Percentiles rank a stretch among this genome's conserved stretches.
Conservation (phyloP, 2,888 invertebrate species). For the Pristionchus mayeri region DNA sequence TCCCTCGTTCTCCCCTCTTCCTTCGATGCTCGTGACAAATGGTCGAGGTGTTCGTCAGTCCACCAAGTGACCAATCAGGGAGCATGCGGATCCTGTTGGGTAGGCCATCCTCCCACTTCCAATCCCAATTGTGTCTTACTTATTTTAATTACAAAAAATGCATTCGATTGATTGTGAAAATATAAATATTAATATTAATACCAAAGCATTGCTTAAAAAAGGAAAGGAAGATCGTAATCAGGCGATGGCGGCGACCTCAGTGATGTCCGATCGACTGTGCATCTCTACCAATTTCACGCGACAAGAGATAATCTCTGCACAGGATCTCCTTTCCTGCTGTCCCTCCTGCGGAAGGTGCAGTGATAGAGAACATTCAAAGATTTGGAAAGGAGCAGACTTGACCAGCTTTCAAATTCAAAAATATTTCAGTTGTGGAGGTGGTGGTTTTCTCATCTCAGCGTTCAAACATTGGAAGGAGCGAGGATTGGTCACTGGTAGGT, state of each 20-base stretch:
- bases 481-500: constrained; percentile 56
- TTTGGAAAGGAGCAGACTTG: too few relatives aligned
- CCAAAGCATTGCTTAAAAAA: too few relatives aligned
- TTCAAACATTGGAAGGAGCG: constrained; percentile 64
- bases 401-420: constrained; percentile 3
- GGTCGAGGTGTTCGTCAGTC: constrained; percentile 67
- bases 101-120: constrained; percentile 39
- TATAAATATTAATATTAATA: not conserved
- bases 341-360: constrained; percentile 74
- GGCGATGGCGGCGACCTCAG: constrained; percentile 60
- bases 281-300: constrained; percentile 75
- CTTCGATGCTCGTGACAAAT: constrained; percentile 76
- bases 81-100: constrained; percentile 67
- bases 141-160: too few relatives aligned
- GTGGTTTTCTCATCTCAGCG: constrained; percentile 58
- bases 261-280: constrained; percentile 76
- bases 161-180: not conserved
- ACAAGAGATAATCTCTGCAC: constrained; percentile 75
- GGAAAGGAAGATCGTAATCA: too few relatives aligned
- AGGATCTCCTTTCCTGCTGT: constrained; percentile 77
- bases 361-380: too few relatives aligned
- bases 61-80: constrained; percentile 61
- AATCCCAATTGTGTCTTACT: not conserved
- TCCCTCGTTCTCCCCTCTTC: constrained; percentile 5
- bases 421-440: constrained; percentile 61